A percentile compares a stretch with the other conserved stretches of the same genome.
Evolutionary conservation across 2,888 invertebrate genomes (phyloP).

Genomic region (Asteroscopus sphinx): DNA sequence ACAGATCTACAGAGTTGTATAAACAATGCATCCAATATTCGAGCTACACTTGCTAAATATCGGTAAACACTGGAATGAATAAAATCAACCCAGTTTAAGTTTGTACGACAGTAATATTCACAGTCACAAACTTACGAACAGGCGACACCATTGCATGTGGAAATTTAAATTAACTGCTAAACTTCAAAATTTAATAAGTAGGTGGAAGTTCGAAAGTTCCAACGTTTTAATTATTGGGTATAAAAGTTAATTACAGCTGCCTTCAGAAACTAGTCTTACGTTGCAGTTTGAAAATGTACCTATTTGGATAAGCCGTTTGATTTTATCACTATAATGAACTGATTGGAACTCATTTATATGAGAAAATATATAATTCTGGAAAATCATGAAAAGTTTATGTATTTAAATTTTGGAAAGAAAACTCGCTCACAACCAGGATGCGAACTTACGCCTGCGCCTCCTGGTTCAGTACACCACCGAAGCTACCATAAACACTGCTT

Average conservation of each 20-base stretch:
- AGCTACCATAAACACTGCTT: too few species aligned
- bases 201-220: slow-evolving; percentile 25
- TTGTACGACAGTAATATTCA: slow-evolving; percentile 28
- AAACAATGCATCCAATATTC: not conserved
- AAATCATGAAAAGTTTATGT: too few species aligned
- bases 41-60: not conserved
- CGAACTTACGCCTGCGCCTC: too few species aligned
- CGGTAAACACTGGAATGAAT: slow-evolving; percentile 14
- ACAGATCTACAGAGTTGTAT: too few species aligned
- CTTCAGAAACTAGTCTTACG: slow-evolving; percentile 8
- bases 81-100: slow-evolving; percentile 30
- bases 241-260: slow-evolving; percentile 27
- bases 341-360: too few species aligned
- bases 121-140: slow-evolving; percentile 31
- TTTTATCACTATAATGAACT: too few species aligned
- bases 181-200: slow-evolving; percentile 42
- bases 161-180: slow-evolving; percentile 53
- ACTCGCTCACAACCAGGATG: too few species aligned
- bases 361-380: too few species aligned
- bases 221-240: slow-evolving; percentile 44
- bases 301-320: not conserved
- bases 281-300: slow-evolving; percentile 16
- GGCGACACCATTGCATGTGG: slow-evolving; percentile 43
- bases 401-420: too few species aligned
- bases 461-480: too few species aligned